These are phyloP conservation scores for Megaustenia siamemsis DNA, from an alignment of 2,888 invertebrate genomes.

Conservation along the genomic window DNA sequence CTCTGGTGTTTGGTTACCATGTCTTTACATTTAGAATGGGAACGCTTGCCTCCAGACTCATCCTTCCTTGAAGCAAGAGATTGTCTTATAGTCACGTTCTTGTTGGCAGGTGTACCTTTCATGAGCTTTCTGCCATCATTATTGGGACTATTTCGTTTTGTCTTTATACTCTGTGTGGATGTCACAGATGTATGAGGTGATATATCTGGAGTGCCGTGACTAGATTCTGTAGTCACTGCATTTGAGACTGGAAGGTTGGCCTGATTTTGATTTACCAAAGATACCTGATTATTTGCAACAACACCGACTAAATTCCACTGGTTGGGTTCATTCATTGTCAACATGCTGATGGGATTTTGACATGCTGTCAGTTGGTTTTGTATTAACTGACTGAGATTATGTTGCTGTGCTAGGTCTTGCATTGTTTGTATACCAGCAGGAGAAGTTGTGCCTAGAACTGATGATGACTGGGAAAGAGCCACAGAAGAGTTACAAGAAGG, in stretches of 20 bases:
- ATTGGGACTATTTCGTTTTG: background rate
- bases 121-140: background rate
- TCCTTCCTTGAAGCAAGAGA: conserved; percentile 5
- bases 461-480: background rate
- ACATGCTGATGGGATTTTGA: conserved; percentile 22
- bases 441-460: background rate
- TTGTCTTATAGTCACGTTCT: conserved; percentile 20
- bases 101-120: background rate
- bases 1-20: background rate
- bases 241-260: background rate
- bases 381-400: conserved; percentile 36
- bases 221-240: background rate
- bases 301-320: conserved; percentile 49
- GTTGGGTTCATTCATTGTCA: conserved; percentile 20
- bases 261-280: conserved; percentile 19
- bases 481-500: background rate
- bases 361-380: conserved; percentile 37
- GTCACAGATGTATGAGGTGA: background rate
- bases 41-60: background rate
- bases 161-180: background rate
- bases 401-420: conserved; percentile 25
- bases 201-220: background rate
- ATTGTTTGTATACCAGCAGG: background rate
- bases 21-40: conserved; percentile 28
- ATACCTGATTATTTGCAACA: conserved; percentile 48